Base-by-base conservation (phyloP, 1,140 invertebrate genomes). In the Hycleus phaleratus region DNA sequence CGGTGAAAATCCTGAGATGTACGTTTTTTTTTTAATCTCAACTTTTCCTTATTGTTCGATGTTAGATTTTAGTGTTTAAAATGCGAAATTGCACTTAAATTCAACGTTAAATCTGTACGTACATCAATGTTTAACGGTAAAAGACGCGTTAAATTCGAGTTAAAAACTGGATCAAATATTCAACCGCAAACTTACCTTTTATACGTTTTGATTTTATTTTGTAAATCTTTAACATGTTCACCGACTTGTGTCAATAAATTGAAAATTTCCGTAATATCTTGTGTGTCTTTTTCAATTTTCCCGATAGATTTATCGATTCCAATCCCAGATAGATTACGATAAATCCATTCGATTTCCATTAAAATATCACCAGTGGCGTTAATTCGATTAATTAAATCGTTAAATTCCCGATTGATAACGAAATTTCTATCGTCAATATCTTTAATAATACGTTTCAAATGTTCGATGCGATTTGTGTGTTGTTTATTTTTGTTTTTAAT, bases 401-500 rank as follows among this genome's bases (percentile, higher is more conserved):
- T 44, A 10, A 71, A 54, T 42, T 68, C 46, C 24, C 55, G 32
- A 2, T 61, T 47, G 38, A 55, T 52, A n/a, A 26, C 49, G 44
- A 39, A 38, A 10, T 46, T 54, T 38, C n/a, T 56, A 8, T 48
- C 50, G 3, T 61, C 58, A 1, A 60, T 48, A 10, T 54, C 7
- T 4, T 53, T 38, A 10, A 66, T 42, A 2, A 42, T 57, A 46
- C 54, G 38, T 26, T 60, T 57, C 32, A 65, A 46, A 10, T 50
- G 38, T 24, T 60, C 53, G 18, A 65, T 43, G 5, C 42, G 44
- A 11, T 52, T 60, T 5, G 50, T 24, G 12, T 68, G 68, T 40
- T 59, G 24, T 11, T 56, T 54, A 46, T 68, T 68, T 58, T 57
- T 63, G 7, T 47, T 26, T 50, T 62, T 45, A 0, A 56, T 60